These are phyloP conservation scores for Entomobrya multifasciata DNA, from an alignment of 2,888 invertebrate species.

Conservation along the genomic window DNA sequence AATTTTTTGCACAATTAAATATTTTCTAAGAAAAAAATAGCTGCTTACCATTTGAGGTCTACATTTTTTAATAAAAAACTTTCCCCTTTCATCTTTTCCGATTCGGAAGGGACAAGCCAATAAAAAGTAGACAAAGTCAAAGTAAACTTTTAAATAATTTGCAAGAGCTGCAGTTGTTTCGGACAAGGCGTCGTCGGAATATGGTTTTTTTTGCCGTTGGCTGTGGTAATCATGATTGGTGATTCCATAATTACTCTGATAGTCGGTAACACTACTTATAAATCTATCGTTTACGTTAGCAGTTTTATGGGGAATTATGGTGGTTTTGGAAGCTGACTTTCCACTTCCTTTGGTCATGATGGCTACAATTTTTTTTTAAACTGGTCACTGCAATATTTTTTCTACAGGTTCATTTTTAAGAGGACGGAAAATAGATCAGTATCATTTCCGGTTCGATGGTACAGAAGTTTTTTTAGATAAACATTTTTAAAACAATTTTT, in stretches of 20 bases:
- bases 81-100: not conserved
- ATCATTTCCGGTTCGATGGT: no score
- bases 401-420: no score
- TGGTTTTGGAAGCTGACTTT: not conserved
- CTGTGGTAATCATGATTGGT: not conserved
- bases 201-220: not conserved
- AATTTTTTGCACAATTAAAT: not conserved
- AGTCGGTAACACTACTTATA: not conserved
- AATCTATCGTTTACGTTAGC: not conserved
- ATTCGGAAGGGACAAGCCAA: slow-evolving; percentile 22
- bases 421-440: no score
- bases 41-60: slow-evolving; percentile 24
- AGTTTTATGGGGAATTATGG: not conserved
- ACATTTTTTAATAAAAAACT: slow-evolving; percentile 4
- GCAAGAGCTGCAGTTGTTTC: not conserved
- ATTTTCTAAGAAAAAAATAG: not conserved
- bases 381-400: no score
- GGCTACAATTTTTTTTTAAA: no score
- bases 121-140: slow-evolving; percentile 11
- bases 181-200: not conserved
- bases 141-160: slow-evolving; percentile 13
- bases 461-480: no score
- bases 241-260: not conserved
- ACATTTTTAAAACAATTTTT: no score
- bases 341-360: no score